phyloP scores from a whole-genome alignment of 2,113 vertebrate species.

The Centropristis striata region DNA sequence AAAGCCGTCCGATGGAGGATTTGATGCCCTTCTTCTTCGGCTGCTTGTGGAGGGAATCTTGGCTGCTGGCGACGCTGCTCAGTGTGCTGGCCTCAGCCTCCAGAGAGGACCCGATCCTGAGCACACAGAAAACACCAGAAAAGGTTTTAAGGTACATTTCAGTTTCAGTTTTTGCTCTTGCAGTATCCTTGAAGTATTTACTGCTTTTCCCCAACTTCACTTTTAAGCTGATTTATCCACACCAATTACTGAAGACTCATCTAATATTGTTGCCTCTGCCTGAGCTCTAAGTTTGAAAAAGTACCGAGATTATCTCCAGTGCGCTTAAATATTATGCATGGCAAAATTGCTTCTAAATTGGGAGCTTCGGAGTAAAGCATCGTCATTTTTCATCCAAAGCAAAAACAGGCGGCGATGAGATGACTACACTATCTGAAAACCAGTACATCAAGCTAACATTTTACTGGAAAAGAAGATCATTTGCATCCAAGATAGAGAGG shows the following conservation, averaged over 20 bases:
- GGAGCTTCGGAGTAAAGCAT: neutral
- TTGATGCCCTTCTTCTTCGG: slow-evolving; percentile 99
- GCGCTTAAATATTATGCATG: neutral
- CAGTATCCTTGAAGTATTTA: neutral
- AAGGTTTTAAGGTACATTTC: neutral
- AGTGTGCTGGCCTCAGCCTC: slow-evolving; percentile 93
- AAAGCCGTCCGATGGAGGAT: slow-evolving; percentile 97
- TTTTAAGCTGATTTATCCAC: slow-evolving; percentile 5
- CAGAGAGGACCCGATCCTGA: slow-evolving; percentile 91
- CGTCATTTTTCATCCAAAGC: slow-evolving; percentile 27
- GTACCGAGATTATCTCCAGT: neutral
- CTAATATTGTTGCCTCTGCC: neutral
- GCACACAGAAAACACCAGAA: slow-evolving; percentile 12
- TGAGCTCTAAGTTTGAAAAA: slow-evolving; percentile 6
- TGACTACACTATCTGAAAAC: neutral
- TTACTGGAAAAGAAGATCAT: neutral
- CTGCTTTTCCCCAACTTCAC: neutral
- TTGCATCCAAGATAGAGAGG: neutral
- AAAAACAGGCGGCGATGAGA: neutral
- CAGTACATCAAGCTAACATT: neutral
- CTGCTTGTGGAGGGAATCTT: slow-evolving; percentile 98
- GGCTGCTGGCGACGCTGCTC: slow-evolving; percentile 95
- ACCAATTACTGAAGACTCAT: neutral
- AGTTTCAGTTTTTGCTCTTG: neutral
- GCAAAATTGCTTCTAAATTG: neutral